phyloP scores from a whole-genome alignment of 2,888 invertebrate species.

The Nymphalis c-album region DNA sequence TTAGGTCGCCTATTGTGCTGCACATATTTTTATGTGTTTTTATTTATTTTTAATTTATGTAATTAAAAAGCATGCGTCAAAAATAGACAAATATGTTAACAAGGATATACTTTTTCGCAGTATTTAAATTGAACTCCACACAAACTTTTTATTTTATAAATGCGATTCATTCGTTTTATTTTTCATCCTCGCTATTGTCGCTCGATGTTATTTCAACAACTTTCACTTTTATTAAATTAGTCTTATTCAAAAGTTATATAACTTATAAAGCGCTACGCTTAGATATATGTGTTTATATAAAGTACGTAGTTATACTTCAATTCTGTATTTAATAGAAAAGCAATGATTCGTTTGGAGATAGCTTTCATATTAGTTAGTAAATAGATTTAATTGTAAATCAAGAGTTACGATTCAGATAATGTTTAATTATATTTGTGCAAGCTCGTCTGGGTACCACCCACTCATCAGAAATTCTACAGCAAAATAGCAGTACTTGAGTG shows the following conservation, averaged over 20 bases:
- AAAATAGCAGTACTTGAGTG: too few relatives aligned
- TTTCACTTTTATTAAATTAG: slow-evolving; percentile 3
- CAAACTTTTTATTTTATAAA: neutral
- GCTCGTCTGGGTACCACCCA: too few relatives aligned
- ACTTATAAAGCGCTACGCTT: neutral
- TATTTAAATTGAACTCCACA: neutral
- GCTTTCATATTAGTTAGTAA: too few relatives aligned
- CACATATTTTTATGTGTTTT: too few relatives aligned
- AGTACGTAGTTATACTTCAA: neutral
- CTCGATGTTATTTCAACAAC: neutral
- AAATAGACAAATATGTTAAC: too few relatives aligned
- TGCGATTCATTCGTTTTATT: neutral
- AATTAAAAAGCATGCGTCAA: too few relatives aligned
- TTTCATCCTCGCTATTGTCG: neutral
- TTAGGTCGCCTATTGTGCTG: too few relatives aligned
- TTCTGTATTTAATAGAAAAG: too few relatives aligned
- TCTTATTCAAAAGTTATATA: neutral
- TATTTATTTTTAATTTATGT: too few relatives aligned
- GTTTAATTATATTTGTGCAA: too few relatives aligned
- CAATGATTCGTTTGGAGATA: too few relatives aligned
- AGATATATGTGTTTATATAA: neutral
- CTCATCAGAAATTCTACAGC: too few relatives aligned
- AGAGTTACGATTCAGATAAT: neutral
- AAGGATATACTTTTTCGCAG: neutral
- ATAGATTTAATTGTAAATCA: neutral